Evolutionary conservation across 2,888 invertebrate species (phyloP).

Genomic region (Drosophila vallismaia): DNA sequence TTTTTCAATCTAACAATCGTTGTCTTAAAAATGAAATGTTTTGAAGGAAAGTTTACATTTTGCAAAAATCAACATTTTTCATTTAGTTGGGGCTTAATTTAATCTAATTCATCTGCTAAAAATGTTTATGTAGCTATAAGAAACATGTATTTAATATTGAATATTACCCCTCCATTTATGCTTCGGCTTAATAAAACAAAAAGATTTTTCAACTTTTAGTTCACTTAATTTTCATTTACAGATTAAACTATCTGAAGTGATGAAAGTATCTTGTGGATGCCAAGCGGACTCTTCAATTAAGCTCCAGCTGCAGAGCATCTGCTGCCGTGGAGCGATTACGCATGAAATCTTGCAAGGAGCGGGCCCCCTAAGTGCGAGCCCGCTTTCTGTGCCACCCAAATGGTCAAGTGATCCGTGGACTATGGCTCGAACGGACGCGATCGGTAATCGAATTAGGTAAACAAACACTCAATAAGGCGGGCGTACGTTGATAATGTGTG

Average conservation of each 20-base stretch:
- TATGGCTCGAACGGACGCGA: conserved; percentile 76
- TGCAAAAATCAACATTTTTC: background rate
- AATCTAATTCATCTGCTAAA: no score
- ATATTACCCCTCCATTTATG: no score
- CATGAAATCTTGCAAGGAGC: conserved; percentile 18
- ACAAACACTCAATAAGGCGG: conserved; percentile 76
- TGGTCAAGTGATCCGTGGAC: conserved; percentile 77
- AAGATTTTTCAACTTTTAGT: conserved; percentile 1
- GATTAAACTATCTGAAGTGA: background rate
- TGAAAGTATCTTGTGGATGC: conserved; percentile 7
- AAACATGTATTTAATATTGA: background rate
- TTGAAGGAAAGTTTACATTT: background rate
- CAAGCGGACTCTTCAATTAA: conserved; percentile 28
- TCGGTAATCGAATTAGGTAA: conserved; percentile 80
- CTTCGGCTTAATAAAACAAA: background rate
- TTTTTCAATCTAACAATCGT: background rate
- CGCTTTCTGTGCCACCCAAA: conserved; percentile 69
- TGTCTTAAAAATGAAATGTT: background rate
- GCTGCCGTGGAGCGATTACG: conserved; percentile 35
- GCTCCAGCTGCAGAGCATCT: conserved; percentile 21
- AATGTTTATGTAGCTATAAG: background rate
- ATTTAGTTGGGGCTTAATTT: no score
- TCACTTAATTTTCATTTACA: conserved; percentile 9
- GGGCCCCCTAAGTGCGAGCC: conserved; percentile 15
- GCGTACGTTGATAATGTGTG: conserved; percentile 73